Base-by-base conservation (phyloP, 2,797 vertebrate genomes). In the Catharus ustulatus region DNA sequence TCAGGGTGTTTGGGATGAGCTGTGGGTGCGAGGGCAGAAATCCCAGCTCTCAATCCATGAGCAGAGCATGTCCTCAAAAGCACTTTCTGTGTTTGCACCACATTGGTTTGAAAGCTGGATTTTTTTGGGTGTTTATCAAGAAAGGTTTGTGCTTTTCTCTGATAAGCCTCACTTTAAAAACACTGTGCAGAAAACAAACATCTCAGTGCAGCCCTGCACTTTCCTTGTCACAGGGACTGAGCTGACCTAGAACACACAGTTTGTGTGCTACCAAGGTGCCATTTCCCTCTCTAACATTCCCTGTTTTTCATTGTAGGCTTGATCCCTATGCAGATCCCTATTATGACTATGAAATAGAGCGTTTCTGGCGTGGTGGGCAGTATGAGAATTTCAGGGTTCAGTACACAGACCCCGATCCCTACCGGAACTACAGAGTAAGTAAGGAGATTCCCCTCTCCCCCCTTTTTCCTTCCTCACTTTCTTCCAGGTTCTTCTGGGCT, bases 351-450 rank as follows among this genome's bases (percentile, higher is more conserved):
- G 99, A 99, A 91, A 98, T 99, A 97, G 99, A 99, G 84, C 98
- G 99, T 26, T 98, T 99, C 63, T 99, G 99, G 99, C 98, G 99
- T 61, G 99, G 99, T 8, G 99, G 99, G 59, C 99, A 99, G 92
- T 99, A 99, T 73, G 99, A 99, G 97, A 99, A 99, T 97, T 99
- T 99, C 98, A 97, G 99, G 97, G 99, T 99, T 59, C 99, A 99
- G 96, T 99, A 99, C 95, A 99, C 99, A 45, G 99, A 99, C 93
- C 98, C 99, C 6, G 98, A 99, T 61, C 99, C 99, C 0, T 99
- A 99, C 93, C 98, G 98, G 88, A 99, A 98, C 96, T 99, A 98
- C 96, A 98, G 95, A 55, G 99, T 99, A 93, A 99, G 99, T 98
- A 95, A 93, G 96, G 77, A 78, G 85, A 82, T 63, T 10, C 30